Base-by-base conservation (phyloP, 2,888 invertebrate genomes). In the Rhaphigaster nebulosa region DNA sequence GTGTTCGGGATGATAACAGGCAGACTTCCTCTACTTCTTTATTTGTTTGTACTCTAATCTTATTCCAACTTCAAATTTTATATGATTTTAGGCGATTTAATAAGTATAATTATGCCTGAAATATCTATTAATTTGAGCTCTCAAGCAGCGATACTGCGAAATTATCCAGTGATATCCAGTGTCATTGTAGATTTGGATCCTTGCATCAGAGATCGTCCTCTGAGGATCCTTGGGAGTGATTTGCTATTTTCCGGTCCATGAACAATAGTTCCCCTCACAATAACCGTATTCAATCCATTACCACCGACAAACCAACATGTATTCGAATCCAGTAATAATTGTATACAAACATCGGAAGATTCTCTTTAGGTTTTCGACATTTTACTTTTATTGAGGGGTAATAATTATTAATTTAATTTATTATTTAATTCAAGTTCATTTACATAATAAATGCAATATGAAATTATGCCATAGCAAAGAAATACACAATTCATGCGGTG, bases 271-370 rank as follows among this genome's bases (percentile, higher is more conserved):
- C 8, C 23, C 1, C 60, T 88, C 38, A 88, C 88, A 88, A 88
- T 88, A 60, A 38, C 60, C 88, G 88, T 88, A 88, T 41, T 88
- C 88, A 88, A 88, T 88, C 88, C 88, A 88, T 88, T 88, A 88
- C 38, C 23, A 60, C 12, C 88, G 60, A 88, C 88, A 88, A 88
- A 88, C 88, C 88, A 60, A 88, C 88, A 34, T 38, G 54, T 34
- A 76, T 34, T 38, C 18, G 6, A 76, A 20, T 76, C 70, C 70
- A 29, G 20, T 76, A 76, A 76, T 76, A 76, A 76, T 76, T 76
- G 29, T 65, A 65, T 76, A 4, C 20, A 34, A 34, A 34, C 20
- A 0, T 23, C 26, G 8, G 38, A 76, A 76, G 18, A 34, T 70
- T 20, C 38, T 76, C 20, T 34, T 60, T 60, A 60, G 2, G 60